Evolutionary conservation across 1,140 invertebrate species (phyloP), one percentile per base, ranked within the genome.

Genomic region (Drosophila sucinea): DNA sequence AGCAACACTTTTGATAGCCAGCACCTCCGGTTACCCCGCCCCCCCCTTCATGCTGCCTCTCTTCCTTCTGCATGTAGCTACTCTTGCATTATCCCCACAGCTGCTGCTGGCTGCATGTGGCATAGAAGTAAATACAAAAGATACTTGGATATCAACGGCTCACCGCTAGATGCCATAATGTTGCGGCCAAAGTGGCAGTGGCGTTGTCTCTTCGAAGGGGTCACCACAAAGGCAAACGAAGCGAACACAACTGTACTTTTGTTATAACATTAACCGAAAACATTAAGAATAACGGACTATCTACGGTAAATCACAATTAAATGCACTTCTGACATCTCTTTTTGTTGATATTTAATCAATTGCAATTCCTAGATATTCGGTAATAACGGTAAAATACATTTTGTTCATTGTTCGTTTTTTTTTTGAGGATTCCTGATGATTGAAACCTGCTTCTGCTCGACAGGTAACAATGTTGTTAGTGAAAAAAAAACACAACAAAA

Each of bases 1-100:
- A 82, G 76, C 83, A 87, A 87, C 83, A 86, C 79, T 86, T 86
- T 83, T 86, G 83, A 87, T 87, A 87, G 76, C 79, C 63, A 79
- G 60, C 38, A 23, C 7, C 40, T 25, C 6, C 44, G 6, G 58
- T 40, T 54, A 10, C 56, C 17, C 7, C 32, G 33, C 70, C 51
- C 55, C 40, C 61, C 62, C n/a, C 4, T 17, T 8, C n/a, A 56
- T 8, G 17, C 32, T 51, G 6, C 10, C n/a, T 29, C 44, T 3
- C 23, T 35, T n/a, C 29, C 47, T n/a, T 8, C 35, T 47, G 17
- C 1, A 41, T 41, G 11, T 41, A 41, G 40, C 11, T 17, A n/a
- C 0, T 4, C 40, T 51, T 27, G 35, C 35, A 4, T 38, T 55
- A 27, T 38, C 54, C 2, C 10, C 17, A 17, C 55, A 32, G 58